A percentile compares a stretch with the other conserved stretches of the same genome.
Conservation (phyloP, 2,888 invertebrate species). For the Tiliacea citrago region DNA sequence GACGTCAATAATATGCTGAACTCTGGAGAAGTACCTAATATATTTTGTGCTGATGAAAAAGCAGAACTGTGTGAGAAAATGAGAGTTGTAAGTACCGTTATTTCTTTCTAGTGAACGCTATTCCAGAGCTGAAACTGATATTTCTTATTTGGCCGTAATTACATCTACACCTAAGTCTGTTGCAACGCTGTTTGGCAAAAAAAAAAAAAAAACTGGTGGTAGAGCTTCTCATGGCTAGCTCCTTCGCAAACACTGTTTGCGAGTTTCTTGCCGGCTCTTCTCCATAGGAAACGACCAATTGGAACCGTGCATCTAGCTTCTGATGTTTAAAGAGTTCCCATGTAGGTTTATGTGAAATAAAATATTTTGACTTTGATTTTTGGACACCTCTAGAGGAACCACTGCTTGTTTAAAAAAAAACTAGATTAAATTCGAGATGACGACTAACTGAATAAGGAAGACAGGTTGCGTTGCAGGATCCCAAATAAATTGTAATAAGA, state of each 20-base stretch:
- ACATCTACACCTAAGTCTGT: too few relatives aligned
- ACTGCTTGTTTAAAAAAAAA: too few relatives aligned
- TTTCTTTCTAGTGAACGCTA: background rate
- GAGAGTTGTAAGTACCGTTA: conserved; percentile 89
- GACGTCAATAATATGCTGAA: conserved; percentile 98
- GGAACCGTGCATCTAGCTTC: too few relatives aligned
- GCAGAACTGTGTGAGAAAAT: conserved; percentile 98
- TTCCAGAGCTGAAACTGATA: background rate
- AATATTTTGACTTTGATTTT: too few relatives aligned
- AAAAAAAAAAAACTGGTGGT: background rate
- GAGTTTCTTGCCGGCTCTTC: too few relatives aligned
- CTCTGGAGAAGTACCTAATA: conserved; percentile 98
- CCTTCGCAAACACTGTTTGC: too few relatives aligned
- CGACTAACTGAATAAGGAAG: background rate
- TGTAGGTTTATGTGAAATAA: too few relatives aligned
- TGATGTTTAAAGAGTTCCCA: too few relatives aligned
- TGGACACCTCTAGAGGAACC: too few relatives aligned
- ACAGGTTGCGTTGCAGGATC: too few relatives aligned
- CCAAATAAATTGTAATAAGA: background rate
- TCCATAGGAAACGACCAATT: too few relatives aligned
- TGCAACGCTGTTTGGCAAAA: background rate
- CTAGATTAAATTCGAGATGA: background rate
- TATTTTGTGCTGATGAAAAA: conserved; percentile 96
- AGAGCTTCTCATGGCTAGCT: background rate
- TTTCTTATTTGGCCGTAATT: background rate